Evolutionary conservation across 2,113 vertebrate genomes (phyloP).

Genomic region (Semicossyphus pulcher): DNA sequence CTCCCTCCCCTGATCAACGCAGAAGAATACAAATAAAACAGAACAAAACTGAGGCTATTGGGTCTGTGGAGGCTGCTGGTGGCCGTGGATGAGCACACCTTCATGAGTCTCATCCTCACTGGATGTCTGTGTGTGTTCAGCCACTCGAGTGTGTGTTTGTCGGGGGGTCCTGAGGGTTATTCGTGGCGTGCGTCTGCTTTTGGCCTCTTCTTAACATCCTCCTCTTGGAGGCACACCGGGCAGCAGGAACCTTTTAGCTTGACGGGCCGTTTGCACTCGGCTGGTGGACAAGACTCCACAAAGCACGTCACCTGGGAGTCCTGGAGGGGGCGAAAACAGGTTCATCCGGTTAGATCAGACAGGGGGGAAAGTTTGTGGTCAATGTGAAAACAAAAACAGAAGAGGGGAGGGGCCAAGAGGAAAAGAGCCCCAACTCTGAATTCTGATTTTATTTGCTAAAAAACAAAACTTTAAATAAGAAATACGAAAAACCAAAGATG

Average conservation of each 20-base stretch:
- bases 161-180: slow-evolving; percentile 72
- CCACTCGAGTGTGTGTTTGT: slow-evolving; percentile 34
- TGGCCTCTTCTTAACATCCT: slow-evolving; percentile 4
- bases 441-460: too few species aligned
- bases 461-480: too few species aligned
- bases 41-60: slow-evolving; percentile 65
- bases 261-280: slow-evolving; percentile 83
- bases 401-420: too few species aligned
- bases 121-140: slow-evolving; percentile 56
- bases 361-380: too few species aligned
- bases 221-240: slow-evolving; percentile 83
- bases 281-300: slow-evolving; percentile 87
- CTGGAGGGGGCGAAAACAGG: slow-evolving; percentile 70
- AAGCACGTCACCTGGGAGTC: slow-evolving; percentile 94
- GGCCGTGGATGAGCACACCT: slow-evolving; percentile 49
- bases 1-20: slow-evolving; percentile 49
- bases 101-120: slow-evolving; percentile 67
- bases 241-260: slow-evolving; percentile 90
- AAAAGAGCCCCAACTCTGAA: too few species aligned
- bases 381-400: too few species aligned
- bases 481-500: neutral
- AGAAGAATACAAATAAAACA: slow-evolving; percentile 44
- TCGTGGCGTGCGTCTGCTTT: slow-evolving; percentile 33
- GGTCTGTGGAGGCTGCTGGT: slow-evolving; percentile 53
- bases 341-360: neutral